phyloP scores from a whole-genome alignment of 2,888 invertebrate species.

The Beris morrisii region DNA sequence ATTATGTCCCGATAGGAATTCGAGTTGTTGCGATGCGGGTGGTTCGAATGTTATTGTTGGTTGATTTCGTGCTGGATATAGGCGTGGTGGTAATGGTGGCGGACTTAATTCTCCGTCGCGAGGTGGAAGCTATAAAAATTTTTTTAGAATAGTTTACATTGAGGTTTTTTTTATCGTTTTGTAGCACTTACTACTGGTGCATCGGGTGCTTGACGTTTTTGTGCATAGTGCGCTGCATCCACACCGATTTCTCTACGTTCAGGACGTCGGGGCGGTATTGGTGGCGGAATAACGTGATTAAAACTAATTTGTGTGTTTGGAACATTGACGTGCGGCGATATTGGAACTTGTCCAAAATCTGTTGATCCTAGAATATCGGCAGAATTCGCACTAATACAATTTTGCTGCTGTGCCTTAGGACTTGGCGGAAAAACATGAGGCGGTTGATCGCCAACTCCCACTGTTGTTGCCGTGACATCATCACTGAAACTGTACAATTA shows the following conservation, averaged over 20 bases:
- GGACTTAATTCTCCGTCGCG: constrained; percentile 69
- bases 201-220: constrained; percentile 65
- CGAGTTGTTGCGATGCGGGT: constrained; percentile 21
- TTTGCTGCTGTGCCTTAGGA: constrained; percentile 34
- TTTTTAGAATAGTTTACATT: constrained; percentile 1
- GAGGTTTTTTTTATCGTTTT: neutral
- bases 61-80: constrained; percentile 27
- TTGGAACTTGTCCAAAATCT: constrained; percentile 46
- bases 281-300: constrained; percentile 50
- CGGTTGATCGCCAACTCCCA: constrained; percentile 25
- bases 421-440: constrained; percentile 36
- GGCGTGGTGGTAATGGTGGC: constrained; percentile 67
- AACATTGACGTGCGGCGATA: constrained; percentile 57
- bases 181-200: constrained; percentile 59
- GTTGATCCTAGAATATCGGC: constrained; percentile 3
- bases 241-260: constrained; percentile 51
- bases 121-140: constrained; percentile 60
- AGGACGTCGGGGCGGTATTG: constrained; percentile 53
- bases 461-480: constrained; percentile 19
- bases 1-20: constrained; percentile 52
- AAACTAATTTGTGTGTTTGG: constrained; percentile 50
- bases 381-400: constrained; percentile 33
- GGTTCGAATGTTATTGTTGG: constrained; percentile 35
- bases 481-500: constrained; percentile 29
- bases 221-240: constrained; percentile 49